Base-by-base conservation (phyloP, 2,888 invertebrate species). In the Zhuqinia jingwanae region DNA sequence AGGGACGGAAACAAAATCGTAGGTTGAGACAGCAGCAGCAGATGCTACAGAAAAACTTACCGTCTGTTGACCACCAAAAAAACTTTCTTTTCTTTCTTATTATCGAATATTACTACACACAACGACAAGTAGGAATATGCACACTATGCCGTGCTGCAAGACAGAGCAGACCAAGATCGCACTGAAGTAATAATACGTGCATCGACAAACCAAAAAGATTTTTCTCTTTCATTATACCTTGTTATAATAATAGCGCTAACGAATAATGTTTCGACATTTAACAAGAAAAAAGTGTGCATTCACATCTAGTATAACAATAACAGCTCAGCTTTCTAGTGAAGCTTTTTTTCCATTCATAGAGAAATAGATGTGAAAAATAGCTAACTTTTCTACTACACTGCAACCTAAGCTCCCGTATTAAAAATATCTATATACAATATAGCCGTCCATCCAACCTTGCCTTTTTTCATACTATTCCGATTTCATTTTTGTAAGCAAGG, bases 221-320 rank as follows among this genome's bases (percentile, higher is more conserved):
- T 25, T 70, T 15, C 70, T 47, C 45, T 70, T 47, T 22, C 70
- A 68, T 20, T 68, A n/a, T 20, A 68, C 68, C 15, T n/a, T 45
- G 30, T 17, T 25, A 17, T n/a, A 65, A 36, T 65, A 30, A 10
- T 11, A 65, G 10, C 27, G n/a, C 27, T 36, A 65, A 65, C n/a
- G 30, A 65, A 20, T 36, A 65, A 36, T 65, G 30, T 36, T 36
- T 65, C 3, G 36, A 36, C 36, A 36, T 36, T 3, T 36, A 36
- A 3, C 8, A 36, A 3, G 8, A 36, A 6, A 36, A 36, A 36
- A 6, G 13, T 27, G 8, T n/a, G n/a, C 1, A 30, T n/a, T n/a
- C 65, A 27, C 65, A 70, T 27, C 36, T 36, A n/a, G n/a, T n/a
- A 8, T 8, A 36, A 36, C 36, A 36, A 36, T 36, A 36, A 65